Base-by-base conservation (phyloP, 1,140 invertebrate genomes). In the Dinoponera quadriceps region DNA sequence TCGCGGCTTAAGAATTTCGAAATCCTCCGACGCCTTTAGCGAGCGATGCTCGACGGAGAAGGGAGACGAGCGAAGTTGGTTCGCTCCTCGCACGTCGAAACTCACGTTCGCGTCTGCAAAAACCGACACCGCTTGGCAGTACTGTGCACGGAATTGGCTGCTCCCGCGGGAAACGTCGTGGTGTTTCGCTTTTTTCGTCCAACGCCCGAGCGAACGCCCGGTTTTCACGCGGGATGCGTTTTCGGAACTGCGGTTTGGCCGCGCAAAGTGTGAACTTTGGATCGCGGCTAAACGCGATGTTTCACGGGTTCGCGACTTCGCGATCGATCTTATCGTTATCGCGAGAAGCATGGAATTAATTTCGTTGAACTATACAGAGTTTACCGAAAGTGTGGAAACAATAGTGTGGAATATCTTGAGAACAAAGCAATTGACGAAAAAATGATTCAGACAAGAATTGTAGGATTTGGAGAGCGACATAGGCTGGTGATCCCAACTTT, bases 101-200 rank as follows among this genome's bases (percentile, higher is more conserved):
- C 51, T 69, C 51, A 22, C 63, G 9, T 78, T 68, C 4, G 25
- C n/a, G 44, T 51, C 2, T 77, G 18, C 4, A 69, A 78, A 71
- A 80, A 71, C 2, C 33, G 33, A 48, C 51, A 27, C 18, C 14
- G 75, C 33, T 75, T 51, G 54, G 38, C 44, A 55, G 66, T 83
- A 81, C 82, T 51, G n/a, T 48, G 51, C 68, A 57, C 57, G 44
- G 78, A 88, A 88, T 88, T 85, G 75, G 57, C 48, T 51, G 51
- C 48, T 63, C 44, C 20, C 74, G 13, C 25, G 65, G 68, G 78
- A 83, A 51, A 82, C 57, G 44, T 72, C 57, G 18, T 22, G 27
- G 29, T 13, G 9, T 51, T 71, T 49, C 27, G 3, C 20, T 75
- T 65, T 65, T 82, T 77, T 71, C 27, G 3, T 38, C 71, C 2